Conservation (phyloP, 2,113 vertebrate genomes). For the Leptodactylus fuscus region DNA sequence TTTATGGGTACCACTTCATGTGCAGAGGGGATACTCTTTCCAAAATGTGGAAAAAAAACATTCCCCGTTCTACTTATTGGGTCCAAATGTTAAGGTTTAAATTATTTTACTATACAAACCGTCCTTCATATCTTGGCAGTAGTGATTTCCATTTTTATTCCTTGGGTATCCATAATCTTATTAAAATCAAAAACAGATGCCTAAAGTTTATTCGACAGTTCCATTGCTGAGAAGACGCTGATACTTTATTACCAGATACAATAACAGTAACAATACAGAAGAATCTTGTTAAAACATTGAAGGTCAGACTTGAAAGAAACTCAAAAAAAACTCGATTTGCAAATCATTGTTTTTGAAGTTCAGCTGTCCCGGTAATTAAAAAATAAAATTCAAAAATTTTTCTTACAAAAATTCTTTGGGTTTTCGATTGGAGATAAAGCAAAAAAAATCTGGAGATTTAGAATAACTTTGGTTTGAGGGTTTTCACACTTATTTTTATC, state of each 20-base stretch:
- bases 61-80: constrained; percentile 80
- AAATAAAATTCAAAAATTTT: background rate
- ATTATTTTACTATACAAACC: constrained; percentile 86
- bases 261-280: constrained; percentile 67
- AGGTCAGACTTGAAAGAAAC: constrained; percentile 66
- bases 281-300: constrained; percentile 68
- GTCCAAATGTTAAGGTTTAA: constrained; percentile 87
- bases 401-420: constrained; percentile 57
- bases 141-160: constrained; percentile 88
- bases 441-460: constrained; percentile 62
- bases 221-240: constrained; percentile 70
- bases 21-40: constrained; percentile 82
- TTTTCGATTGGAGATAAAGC: constrained; percentile 58
- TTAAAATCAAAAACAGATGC: constrained; percentile 86
- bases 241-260: constrained; percentile 70
- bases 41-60: constrained; percentile 80
- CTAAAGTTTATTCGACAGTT: constrained; percentile 81
- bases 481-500: constrained; percentile 63
- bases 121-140: constrained; percentile 87
- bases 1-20: constrained; percentile 87
- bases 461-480: constrained; percentile 63
- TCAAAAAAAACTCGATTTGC: constrained; percentile 75
- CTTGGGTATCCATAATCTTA: constrained; percentile 87
- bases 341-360: constrained; percentile 71
- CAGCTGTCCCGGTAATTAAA: constrained; percentile 67